Percentiles rank a stretch among this genome's conserved stretches.
These are phyloP conservation scores for Simalia tracyae DNA, from an alignment of 2,797 vertebrate species.

Conservation along the genomic window DNA sequence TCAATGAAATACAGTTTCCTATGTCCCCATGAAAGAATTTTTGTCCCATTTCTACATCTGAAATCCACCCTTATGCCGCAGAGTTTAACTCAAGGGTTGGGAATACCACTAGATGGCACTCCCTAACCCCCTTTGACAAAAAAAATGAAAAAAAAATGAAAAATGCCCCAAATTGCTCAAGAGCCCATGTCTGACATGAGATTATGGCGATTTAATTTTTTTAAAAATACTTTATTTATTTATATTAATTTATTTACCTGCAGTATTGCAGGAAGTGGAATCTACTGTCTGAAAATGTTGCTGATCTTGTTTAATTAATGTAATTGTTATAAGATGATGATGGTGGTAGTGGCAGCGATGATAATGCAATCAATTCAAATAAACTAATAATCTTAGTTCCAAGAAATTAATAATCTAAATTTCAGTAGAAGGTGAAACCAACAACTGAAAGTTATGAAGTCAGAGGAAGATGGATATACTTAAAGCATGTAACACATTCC, in stretches of 20 bases:
- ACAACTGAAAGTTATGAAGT: background rate
- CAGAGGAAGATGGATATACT: background rate
- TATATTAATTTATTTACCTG: background rate
- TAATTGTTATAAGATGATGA: background rate
- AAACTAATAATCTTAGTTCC: background rate
- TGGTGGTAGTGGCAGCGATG: background rate
- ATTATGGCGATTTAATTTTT: background rate
- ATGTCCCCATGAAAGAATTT: background rate
- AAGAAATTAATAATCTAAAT: background rate
- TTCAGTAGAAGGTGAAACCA: background rate
- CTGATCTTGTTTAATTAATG: background rate
- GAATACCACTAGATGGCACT: background rate
- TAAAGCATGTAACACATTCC: background rate
- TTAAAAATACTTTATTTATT: background rate
- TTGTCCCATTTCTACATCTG: background rate
- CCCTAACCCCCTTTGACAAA: background rate
- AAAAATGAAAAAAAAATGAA: accelerated
- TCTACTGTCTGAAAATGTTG: background rate
- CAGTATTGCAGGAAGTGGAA: background rate
- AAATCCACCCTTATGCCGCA: background rate
- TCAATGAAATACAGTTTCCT: background rate
- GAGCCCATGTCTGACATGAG: background rate
- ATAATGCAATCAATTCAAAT: background rate
- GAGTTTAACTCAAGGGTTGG: background rate
- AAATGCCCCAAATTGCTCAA: background rate